Conservation (phyloP, 2,797 vertebrate genomes). For the Gastrophryne carolinensis region DNA sequence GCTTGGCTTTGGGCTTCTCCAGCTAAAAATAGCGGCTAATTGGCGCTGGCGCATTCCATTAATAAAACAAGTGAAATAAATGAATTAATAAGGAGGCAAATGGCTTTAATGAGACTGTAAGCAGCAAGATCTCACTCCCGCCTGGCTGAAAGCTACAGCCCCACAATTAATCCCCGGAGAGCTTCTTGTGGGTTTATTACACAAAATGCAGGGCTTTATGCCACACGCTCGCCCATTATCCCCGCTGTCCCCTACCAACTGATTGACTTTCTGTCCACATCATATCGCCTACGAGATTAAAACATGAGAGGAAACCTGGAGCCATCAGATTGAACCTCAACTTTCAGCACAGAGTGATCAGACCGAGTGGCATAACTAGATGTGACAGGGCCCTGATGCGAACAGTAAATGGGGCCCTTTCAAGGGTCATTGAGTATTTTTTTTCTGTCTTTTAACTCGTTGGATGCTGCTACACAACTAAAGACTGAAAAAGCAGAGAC, state of each 20-base stretch:
- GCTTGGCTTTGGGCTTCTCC: conserved; percentile 3
- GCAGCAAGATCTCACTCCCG: background rate
- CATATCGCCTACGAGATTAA: too few relatives aligned
- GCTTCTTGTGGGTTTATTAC: background rate
- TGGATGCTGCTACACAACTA: too few relatives aligned
- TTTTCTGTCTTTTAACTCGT: too few relatives aligned
- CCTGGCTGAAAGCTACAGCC: background rate
- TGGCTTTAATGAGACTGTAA: conserved; percentile 20
- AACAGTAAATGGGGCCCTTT: too few relatives aligned
- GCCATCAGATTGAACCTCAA: too few relatives aligned
- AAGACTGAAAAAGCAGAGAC: too few relatives aligned
- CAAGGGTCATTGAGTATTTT: too few relatives aligned
- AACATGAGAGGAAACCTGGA: too few relatives aligned
- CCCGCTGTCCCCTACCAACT: background rate
- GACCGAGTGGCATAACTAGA: too few relatives aligned
- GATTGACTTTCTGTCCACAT: background rate
- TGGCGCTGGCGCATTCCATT: conserved; percentile 25
- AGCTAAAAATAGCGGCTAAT: conserved; percentile 34
- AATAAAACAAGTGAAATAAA: conserved; percentile 42
- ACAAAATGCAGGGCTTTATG: background rate
- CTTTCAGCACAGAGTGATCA: too few relatives aligned
- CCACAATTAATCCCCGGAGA: conserved; percentile 15
- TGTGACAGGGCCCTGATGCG: too few relatives aligned
- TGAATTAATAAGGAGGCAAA: conserved; percentile 28
- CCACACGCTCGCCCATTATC: background rate